phyloP scores from a whole-genome alignment of 2,888 invertebrate species.

The Eupithecia vulgata region DNA sequence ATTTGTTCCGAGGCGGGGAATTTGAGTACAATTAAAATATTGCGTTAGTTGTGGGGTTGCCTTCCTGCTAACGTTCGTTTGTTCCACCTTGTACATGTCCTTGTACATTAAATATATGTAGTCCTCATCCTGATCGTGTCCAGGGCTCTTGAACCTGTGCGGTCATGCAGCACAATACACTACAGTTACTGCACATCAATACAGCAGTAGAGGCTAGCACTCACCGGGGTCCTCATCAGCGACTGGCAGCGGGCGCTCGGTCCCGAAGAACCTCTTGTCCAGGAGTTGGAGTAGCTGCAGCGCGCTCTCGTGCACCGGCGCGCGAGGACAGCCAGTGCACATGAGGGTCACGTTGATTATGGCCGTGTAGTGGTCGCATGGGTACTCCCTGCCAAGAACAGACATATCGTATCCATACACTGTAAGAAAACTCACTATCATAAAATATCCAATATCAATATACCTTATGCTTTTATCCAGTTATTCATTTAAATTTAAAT shows the following conservation, averaged over 20 bases:
- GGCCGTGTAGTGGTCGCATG: conserved; percentile 98
- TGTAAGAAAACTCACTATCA: neutral
- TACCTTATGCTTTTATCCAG: neutral
- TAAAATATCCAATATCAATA: no score
- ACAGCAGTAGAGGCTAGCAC: conserved; percentile 47
- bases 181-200: neutral
- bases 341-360: conserved; percentile 98
- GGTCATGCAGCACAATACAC: neutral
- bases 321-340: conserved; percentile 97
- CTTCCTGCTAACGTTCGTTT: no score
- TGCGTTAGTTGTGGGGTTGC: no score
- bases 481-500: neutral
- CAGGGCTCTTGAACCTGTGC: conserved; percentile 1
- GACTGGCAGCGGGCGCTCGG: conserved; percentile 85
- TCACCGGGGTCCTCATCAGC: conserved; percentile 89
- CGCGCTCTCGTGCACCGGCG: conserved; percentile 96
- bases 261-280: conserved; percentile 97
- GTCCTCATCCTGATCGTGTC: no score
- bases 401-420: neutral
- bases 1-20: no score
- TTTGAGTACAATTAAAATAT: no score
- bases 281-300: conserved; percentile 96
- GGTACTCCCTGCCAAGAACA: conserved; percentile 90
- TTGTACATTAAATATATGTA: no score
- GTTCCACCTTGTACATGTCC: no score